Conservation (phyloP, 2,888 invertebrate genomes). For the Cordilura impudica region DNA sequence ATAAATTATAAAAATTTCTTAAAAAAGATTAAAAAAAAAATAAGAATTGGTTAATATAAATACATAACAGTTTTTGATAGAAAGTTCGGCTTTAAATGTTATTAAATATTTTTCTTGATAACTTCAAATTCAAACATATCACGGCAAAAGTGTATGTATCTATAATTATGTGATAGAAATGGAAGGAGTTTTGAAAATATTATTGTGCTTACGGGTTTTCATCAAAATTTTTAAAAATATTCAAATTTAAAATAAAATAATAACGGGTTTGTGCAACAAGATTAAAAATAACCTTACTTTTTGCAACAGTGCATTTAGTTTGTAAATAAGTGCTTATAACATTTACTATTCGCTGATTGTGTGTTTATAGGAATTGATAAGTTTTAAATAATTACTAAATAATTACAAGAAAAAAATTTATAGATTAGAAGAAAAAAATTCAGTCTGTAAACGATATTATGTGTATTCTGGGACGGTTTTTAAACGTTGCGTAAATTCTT, state of each 20-base stretch:
- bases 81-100: not conserved
- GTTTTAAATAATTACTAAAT: too few relatives aligned
- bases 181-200: not conserved
- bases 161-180: not conserved
- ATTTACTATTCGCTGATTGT: too few relatives aligned
- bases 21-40: not conserved
- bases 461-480: too few relatives aligned
- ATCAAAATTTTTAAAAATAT: not conserved
- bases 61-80: not conserved
- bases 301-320: conserved; percentile 23
- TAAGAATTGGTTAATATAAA: not conserved
- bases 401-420: too few relatives aligned
- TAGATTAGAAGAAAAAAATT: too few relatives aligned
- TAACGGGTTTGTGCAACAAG: conserved; percentile 56
- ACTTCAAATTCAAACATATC: not conserved
- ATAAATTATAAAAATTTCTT: conserved; percentile 4
- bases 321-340: too few relatives aligned
- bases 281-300: conserved; percentile 50
- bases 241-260: conserved; percentile 23
- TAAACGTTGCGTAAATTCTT: too few relatives aligned
- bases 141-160: not conserved
- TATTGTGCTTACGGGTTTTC: not conserved
- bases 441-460: too few relatives aligned
- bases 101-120: too few relatives aligned
- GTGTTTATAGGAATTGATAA: too few relatives aligned